These are phyloP conservation scores for Paramisgurnus dabryanus DNA, from an alignment of 2,113 vertebrate species.

Conservation along the genomic window DNA sequence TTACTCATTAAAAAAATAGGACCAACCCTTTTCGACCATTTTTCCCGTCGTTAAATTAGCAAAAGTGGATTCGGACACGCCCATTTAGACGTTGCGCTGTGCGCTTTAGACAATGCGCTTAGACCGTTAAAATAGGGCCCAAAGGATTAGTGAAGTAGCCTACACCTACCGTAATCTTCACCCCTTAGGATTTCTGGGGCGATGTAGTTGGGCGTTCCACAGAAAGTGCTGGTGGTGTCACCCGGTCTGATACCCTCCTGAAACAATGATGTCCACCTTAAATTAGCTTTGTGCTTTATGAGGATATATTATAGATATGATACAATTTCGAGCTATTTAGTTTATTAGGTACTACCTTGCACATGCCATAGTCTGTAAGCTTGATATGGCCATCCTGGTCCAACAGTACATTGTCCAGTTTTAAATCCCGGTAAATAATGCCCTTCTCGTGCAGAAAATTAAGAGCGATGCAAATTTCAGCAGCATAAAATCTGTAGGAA, in stretches of 20 bases:
- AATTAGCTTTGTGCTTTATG: no score
- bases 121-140: no score
- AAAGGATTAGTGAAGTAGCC: neutral
- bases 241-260: constrained; percentile 97
- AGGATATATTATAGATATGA: no score
- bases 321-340: no score
- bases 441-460: constrained; percentile 98
- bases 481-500: constrained; percentile 90
- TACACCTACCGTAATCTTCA: constrained; percentile 91
- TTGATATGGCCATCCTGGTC: constrained; percentile 98
- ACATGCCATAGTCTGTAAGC: constrained; percentile 98
- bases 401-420: constrained; percentile 97
- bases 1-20: no score
- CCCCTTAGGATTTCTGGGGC: constrained; percentile 96
- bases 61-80: no score
- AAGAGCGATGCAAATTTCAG: constrained; percentile 96
- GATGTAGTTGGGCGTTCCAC: constrained; percentile 98
- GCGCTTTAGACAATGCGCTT: no score
- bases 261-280: neutral
- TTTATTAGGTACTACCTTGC: constrained; percentile 80
- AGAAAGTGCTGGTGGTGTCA: constrained; percentile 98
- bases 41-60: no score
- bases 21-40: no score
- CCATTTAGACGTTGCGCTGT: no score
- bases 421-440: constrained; percentile 96